Evolutionary conservation across 35 echinoderm and acorn worm species (phyloP).

Genomic region (Apostichopus parvimensis): DNA sequence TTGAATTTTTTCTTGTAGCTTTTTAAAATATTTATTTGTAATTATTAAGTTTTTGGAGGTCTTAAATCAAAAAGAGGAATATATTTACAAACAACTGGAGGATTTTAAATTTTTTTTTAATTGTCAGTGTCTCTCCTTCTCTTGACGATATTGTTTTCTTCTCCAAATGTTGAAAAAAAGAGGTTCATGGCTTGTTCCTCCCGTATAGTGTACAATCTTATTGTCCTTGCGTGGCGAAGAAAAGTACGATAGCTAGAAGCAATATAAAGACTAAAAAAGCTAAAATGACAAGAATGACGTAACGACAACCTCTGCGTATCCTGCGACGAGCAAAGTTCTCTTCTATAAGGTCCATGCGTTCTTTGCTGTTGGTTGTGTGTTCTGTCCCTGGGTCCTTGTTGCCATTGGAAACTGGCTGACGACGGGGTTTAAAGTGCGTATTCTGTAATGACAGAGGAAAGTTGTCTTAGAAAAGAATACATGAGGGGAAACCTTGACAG

Average conservation of each 20-base stretch:
- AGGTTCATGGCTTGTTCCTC: too few species aligned
- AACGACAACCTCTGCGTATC: slow-evolving; percentile 30
- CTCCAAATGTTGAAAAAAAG: too few species aligned
- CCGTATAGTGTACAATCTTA: too few species aligned
- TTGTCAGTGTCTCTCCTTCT: too few species aligned
- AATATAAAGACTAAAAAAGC: slow-evolving; percentile 39
- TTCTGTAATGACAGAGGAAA: background rate
- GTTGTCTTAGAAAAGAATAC: background rate
- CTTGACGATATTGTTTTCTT: too few species aligned
- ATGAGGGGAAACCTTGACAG: background rate
- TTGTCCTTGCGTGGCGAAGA: slow-evolving; percentile 29
- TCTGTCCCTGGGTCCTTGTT: background rate
- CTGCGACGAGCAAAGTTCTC: slow-evolving; percentile 12
- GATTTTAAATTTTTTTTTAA: too few species aligned
- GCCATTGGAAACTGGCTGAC: background rate
- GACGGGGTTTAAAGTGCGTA: background rate
- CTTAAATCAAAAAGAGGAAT: too few species aligned
- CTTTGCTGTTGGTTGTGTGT: background rate
- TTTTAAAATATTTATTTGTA: too few species aligned
- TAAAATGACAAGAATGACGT: slow-evolving; percentile 26
- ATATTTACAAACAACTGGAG: too few species aligned
- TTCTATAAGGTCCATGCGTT: slow-evolving; percentile 27
- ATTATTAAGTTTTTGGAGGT: too few species aligned
- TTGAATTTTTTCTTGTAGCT: too few species aligned
- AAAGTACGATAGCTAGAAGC: slow-evolving; percentile 24